A percentile compares a stretch with the other conserved stretches of the same genome.
Conservation (phyloP, 2,113 vertebrate genomes). For the Paracanthobrama guichenoti region DNA sequence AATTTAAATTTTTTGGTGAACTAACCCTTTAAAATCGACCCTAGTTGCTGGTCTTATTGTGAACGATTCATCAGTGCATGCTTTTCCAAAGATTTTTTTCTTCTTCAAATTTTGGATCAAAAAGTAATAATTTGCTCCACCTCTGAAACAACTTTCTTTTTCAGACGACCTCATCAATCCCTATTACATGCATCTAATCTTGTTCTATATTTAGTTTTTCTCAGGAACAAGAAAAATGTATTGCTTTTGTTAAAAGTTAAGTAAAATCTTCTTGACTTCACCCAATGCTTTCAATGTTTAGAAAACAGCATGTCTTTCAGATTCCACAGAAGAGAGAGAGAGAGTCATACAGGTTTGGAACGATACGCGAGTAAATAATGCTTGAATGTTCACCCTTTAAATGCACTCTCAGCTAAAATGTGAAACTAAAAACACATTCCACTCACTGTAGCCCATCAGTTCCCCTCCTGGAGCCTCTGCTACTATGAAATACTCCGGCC, state of each 20-base stretch:
- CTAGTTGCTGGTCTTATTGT: background rate
- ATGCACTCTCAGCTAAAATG: background rate
- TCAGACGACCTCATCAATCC: background rate
- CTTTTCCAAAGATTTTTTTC: background rate
- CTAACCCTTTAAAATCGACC: no score
- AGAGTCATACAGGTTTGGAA: background rate
- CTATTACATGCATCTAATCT: no score
- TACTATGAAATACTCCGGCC: slow-evolving; percentile 97
- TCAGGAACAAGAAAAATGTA: background rate
- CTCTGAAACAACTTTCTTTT: background rate
- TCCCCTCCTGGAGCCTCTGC: slow-evolving; percentile 94
- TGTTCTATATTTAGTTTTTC: no score
- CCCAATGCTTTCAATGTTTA: no score
- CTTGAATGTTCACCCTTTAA: background rate
- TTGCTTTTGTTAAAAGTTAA: background rate
- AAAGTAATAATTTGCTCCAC: background rate
- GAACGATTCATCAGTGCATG: background rate
- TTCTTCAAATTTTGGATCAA: background rate
- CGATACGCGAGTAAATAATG: background rate
- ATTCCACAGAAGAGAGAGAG: background rate
- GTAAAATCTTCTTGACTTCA: no score
- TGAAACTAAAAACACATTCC: background rate
- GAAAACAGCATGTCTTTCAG: no score
- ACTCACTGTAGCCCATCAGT: slow-evolving; percentile 96
- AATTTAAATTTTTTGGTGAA: no score